Evolutionary conservation across 1,140 invertebrate species (phyloP).

Genomic region (Acromyrmex echinatior): DNA sequence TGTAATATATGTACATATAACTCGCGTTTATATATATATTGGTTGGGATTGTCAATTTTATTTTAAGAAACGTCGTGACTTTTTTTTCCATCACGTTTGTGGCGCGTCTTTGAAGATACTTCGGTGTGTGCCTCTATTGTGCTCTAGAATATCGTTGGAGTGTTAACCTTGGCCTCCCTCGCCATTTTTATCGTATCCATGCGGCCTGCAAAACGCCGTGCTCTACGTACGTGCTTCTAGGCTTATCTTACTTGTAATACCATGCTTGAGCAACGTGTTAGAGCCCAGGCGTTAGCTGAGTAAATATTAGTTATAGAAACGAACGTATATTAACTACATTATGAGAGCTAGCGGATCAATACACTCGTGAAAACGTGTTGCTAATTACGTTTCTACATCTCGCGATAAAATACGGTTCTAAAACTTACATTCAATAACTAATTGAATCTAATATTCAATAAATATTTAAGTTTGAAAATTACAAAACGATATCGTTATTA

Average conservation of each 20-base stretch:
- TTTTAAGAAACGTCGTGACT: background rate
- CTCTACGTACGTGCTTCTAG: slow-evolving; percentile 7
- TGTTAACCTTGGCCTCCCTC: slow-evolving; percentile 53
- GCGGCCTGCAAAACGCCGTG: slow-evolving; percentile 28
- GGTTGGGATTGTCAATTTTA: slow-evolving; percentile 1
- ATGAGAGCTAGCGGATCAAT: slow-evolving; percentile 11
- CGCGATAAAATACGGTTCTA: background rate
- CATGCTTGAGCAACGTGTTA: slow-evolving; percentile 50
- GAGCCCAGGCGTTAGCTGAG: slow-evolving; percentile 41
- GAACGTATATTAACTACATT: slow-evolving; percentile 49
- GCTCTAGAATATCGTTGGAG: slow-evolving; percentile 41
- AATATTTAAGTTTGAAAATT: background rate
- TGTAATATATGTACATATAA: background rate
- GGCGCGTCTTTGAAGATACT: background rate
- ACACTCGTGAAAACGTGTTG: slow-evolving; percentile 21
- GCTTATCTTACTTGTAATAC: slow-evolving; percentile 58
- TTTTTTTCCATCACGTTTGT: background rate
- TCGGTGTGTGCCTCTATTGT: slow-evolving; percentile 20
- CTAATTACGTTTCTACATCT: slow-evolving; percentile 12
- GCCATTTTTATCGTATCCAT: slow-evolving; percentile 48
- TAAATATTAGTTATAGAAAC: slow-evolving; percentile 64
- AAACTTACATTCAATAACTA: background rate
- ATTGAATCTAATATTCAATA: background rate
- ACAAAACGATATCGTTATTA: background rate
- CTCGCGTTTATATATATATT: background rate